A percentile compares a stretch with the other conserved stretches of the same genome.
Conservation (phyloP, 64 coral and sea anemone species). For the Pachyseris speciosa region DNA sequence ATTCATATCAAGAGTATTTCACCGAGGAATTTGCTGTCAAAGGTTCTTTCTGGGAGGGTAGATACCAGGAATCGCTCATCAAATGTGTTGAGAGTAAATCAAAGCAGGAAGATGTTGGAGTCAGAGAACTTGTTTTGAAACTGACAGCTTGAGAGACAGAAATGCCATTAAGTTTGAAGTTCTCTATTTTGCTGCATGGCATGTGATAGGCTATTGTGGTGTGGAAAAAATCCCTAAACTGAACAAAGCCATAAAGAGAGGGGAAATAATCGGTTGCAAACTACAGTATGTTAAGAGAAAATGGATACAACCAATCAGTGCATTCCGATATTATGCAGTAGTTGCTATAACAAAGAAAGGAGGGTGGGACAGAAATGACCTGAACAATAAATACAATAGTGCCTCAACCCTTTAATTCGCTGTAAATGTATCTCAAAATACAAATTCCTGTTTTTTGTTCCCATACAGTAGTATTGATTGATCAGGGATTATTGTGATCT, state of each 20-base stretch:
- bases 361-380: constrained; percentile 4
- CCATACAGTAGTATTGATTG: too few species aligned
- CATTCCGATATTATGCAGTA: not conserved
- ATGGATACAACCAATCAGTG: not conserved
- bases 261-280: not conserved
- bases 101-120: not conserved
- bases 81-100: not conserved
- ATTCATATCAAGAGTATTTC: not conserved
- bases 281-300: not conserved
- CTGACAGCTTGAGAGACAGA: not conserved
- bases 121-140: not conserved
- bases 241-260: not conserved
- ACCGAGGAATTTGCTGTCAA: not conserved
- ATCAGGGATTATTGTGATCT: too few species aligned
- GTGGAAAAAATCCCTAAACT: not conserved
- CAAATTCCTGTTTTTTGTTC: too few species aligned
- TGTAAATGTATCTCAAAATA: too few species aligned
- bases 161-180: not conserved
- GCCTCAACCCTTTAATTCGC: too few species aligned
- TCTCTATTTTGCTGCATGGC: not conserved
- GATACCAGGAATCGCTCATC: not conserved
- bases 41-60: not conserved
- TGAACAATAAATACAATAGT: not conserved
- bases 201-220: not conserved
- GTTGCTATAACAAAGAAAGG: not conserved